Evolutionary conservation across 2,113 vertebrate species (phyloP).

Genomic region (Phyllopteryx taeniolatus): DNA sequence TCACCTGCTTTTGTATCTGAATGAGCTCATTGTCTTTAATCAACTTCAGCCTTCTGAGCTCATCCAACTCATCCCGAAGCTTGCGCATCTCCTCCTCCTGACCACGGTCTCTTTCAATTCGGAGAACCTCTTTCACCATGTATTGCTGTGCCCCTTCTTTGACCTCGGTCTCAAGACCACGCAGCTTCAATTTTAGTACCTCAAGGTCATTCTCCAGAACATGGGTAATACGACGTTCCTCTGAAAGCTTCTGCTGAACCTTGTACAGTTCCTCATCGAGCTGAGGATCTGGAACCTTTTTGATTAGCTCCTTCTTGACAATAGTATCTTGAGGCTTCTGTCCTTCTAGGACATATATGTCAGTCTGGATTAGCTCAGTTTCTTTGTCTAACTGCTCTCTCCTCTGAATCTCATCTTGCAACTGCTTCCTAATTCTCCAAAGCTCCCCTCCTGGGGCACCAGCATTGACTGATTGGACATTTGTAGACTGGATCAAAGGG

Average conservation of each 20-base stretch:
- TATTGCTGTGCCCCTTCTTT: constrained; percentile 89
- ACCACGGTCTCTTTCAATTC: constrained; percentile 87
- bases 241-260: constrained; percentile 82
- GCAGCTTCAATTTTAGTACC: constrained; percentile 76
- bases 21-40: constrained; percentile 82
- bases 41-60: constrained; percentile 81
- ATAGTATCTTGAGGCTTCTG: constrained; percentile 86
- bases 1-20: constrained; percentile 81
- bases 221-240: constrained; percentile 84
- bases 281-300: constrained; percentile 87
- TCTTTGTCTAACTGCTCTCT: constrained; percentile 87
- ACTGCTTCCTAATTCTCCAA: constrained; percentile 86
- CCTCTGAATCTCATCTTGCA: constrained; percentile 86
- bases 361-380: constrained; percentile 80
- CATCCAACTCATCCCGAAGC: constrained; percentile 87
- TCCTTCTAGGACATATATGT: constrained; percentile 83
- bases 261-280: constrained; percentile 85
- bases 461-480: constrained; percentile 60
- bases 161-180: constrained; percentile 78
- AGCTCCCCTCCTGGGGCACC: constrained; percentile 71
- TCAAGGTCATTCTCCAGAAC: constrained; percentile 85
- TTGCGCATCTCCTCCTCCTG: constrained; percentile 85
- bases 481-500: constrained; percentile 56
- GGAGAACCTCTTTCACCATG: constrained; percentile 90
- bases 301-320: constrained; percentile 87